Base-by-base conservation (phyloP, 2,113 vertebrate species). In the Oplegnathus fasciatus region DNA sequence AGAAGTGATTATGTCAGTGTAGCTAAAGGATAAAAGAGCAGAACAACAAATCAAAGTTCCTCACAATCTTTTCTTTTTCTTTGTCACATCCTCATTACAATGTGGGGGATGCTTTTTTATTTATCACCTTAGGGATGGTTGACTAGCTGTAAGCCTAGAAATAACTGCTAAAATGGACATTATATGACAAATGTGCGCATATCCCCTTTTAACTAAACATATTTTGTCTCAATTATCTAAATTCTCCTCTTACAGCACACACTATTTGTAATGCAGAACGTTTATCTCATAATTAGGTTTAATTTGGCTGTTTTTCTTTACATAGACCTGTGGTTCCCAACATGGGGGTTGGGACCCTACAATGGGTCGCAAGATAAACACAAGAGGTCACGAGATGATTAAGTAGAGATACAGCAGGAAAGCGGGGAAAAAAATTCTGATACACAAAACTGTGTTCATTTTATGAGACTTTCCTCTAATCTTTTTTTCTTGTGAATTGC, bases 1-100 rank as follows among this genome's bases (percentile, higher is more conserved):
- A 76, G 58, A 75, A 58, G 62, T 75, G 71, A 86, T 80, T 34
- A 67, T 77, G 76, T 83, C 62, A 32, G 58, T 67, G 74, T 34
- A 64, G 55, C 44, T 44, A 22, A 85, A 72, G 66, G 64, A 76
- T 40, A 22, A 24, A 55, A 66, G 20, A 68, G 42, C 30, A 64
- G 57, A 71, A 55, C 37, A 55, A 62, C 70, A 65, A 20, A 72
- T 76, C 26, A 57, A 69, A 77, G 28, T 32, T 58, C 4, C 48
- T 8, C 42, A 2, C 20, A 54, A 4, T 34, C n/a, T 15, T 9
- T 32, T 20, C 6, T 46, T 50, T 20, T 42, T n/a, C 44, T 44
- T 24, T 69, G 44, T 82, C 32, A 52, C 18, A 26, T 48, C 20
- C 55, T 42, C 20, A 37, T 30, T 30, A 57, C 15, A 48, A 9